phyloP scores from a whole-genome alignment of 1,140 invertebrate species.

The Drosophila pruinosa region DNA sequence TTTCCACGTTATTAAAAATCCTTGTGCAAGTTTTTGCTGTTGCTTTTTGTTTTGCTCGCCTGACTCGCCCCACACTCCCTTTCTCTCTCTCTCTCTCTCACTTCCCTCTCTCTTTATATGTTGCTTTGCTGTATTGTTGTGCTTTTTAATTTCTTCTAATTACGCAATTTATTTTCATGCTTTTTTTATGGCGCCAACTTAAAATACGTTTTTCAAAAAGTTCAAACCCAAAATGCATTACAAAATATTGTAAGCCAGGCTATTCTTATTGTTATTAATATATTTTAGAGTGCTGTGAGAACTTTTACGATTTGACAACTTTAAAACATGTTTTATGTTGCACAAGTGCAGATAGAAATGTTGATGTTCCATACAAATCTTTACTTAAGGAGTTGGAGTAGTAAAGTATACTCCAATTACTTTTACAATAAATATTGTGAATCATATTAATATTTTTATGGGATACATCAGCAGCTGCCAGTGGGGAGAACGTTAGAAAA shows the following conservation, averaged over 20 bases:
- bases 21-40: slow-evolving; percentile 71
- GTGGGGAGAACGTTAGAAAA: too few species aligned
- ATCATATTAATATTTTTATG: too few species aligned
- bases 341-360: too few species aligned
- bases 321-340: too few species aligned
- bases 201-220: slow-evolving; percentile 14
- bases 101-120: background rate
- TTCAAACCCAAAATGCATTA: background rate
- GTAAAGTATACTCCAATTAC: too few species aligned
- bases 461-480: too few species aligned
- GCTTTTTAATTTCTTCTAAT: slow-evolving; percentile 56
- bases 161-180: slow-evolving; percentile 55
- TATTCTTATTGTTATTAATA: background rate
- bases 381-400: too few species aligned
- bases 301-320: background rate
- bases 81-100: background rate
- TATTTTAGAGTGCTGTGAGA: background rate
- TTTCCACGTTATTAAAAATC: slow-evolving; percentile 82
- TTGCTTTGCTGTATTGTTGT: slow-evolving; percentile 36
- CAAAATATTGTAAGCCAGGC: background rate
- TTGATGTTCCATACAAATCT: too few species aligned
- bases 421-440: too few species aligned
- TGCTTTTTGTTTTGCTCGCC: slow-evolving; percentile 48
- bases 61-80: background rate
- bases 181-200: slow-evolving; percentile 48